Base-by-base conservation (phyloP, 2,113 vertebrate species). In the Plestiodon gilberti region DNA sequence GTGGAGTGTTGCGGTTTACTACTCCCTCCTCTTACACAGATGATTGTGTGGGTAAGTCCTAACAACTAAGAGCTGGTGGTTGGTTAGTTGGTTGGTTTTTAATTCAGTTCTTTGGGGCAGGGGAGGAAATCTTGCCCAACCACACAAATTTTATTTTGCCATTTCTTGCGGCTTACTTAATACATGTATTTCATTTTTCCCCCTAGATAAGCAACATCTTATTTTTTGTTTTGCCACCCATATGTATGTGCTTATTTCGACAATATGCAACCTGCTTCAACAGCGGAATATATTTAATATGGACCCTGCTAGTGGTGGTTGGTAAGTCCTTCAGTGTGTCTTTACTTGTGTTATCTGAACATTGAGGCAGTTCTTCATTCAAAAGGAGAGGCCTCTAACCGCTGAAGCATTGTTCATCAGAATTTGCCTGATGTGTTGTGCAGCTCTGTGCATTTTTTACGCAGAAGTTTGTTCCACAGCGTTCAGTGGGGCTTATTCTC, bases 261-360 rank as follows among this genome's bases (percentile, higher is more conserved):
- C 98, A 99, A 92, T 99, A 99, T 1, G 99, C 99, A 85, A 96
- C 97, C 75, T 99, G 97, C 95, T 99, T 99, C 98, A 99, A 99
- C 98, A 99, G 97, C 78, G 99, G 99, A 92, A 99, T 99, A 95
- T 98, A 99, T 96, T 96, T 99, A 92, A 99, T 99, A 94, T 99
- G 99, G 99, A 97, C 96, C 85, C 98, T 99, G 3, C 97, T 99
- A 6, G 98, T 99, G 64, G 96, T 99, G 43, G 99, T 99, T 84
- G 99, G 99, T 99, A 98, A 99, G 98, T 98, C 81, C 6, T 83
- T 78, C 74, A 81, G 52, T 89, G 20, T 74, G 74, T 90, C 62
- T 57, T 55, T 83, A 87, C 15, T 1, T 71, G 30, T 65, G 0
- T 78, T 67, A 85, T 35, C 48, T 85, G 62, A 77, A 90, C 67